Percentiles rank a stretch among this genome's conserved stretches.
These are phyloP conservation scores for Triplophysa rosa DNA, from an alignment of 2,113 vertebrate genomes.

Conservation along the genomic window DNA sequence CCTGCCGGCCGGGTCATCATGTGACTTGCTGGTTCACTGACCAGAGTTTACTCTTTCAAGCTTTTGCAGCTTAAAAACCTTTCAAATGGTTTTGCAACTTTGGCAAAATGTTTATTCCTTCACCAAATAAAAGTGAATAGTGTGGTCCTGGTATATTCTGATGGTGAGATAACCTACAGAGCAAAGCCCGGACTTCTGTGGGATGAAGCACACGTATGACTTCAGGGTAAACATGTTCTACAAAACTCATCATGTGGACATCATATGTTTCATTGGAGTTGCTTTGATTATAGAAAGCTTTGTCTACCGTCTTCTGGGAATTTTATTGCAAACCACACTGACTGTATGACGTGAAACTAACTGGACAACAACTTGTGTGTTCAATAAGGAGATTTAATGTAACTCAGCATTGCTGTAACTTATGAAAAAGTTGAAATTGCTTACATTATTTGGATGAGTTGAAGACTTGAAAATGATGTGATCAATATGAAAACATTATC, in stretches of 20 bases:
- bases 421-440: too few relatives aligned
- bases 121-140: too few relatives aligned
- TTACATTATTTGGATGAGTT: too few relatives aligned
- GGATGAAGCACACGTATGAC: not conserved
- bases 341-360: not conserved
- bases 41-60: not conserved
- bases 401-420: too few relatives aligned
- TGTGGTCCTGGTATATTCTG: not conserved
- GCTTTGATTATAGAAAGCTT: not conserved
- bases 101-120: too few relatives aligned
- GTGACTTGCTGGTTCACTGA: slow-evolving; percentile 20
- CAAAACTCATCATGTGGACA: not conserved
- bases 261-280: not conserved
- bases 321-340: not conserved
- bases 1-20: not conserved
- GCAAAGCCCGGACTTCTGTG: not conserved
- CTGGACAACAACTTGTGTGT: not conserved
- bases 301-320: not conserved
- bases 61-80: too few relatives aligned
- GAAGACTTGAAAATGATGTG: too few relatives aligned
- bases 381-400: too few relatives aligned
- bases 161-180: not conserved
- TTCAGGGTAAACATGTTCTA: not conserved
- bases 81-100: too few relatives aligned
- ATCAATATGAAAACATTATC: too few relatives aligned